A percentile compares a stretch with the other conserved stretches of the same genome.
Conservation (phyloP, 2,797 vertebrate genomes). For the Protonibea diacanthus region DNA sequence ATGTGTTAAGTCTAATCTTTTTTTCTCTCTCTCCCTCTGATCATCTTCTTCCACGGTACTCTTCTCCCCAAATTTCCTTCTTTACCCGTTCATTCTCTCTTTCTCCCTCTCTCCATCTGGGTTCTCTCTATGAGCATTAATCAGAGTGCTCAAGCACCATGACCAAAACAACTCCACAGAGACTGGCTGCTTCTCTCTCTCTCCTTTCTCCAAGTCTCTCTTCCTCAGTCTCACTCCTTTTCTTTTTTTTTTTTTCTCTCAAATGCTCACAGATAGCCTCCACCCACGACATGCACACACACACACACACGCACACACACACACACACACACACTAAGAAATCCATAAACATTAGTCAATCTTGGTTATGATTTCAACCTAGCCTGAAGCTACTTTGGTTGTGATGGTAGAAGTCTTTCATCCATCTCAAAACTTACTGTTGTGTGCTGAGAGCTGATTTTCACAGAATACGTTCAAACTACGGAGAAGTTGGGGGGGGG, state of each 20-base stretch:
- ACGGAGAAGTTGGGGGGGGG: not conserved
- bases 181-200: slow-evolving; percentile 59
- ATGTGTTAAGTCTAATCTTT: slow-evolving; percentile 36
- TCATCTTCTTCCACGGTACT: slow-evolving; percentile 59
- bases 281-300: slow-evolving; percentile 20
- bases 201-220: slow-evolving; percentile 49
- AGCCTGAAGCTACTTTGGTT: slow-evolving; percentile 65
- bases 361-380: slow-evolving; percentile 65
- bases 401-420: slow-evolving; percentile 63
- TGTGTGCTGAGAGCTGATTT: slow-evolving; percentile 60
- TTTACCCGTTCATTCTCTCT: slow-evolving; percentile 45
- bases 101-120: slow-evolving; percentile 71
- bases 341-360: slow-evolving; percentile 74
- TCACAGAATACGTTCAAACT: slow-evolving; percentile 42
- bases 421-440: slow-evolving; percentile 59
- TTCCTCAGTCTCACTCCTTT: slow-evolving; percentile 45
- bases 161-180: slow-evolving; percentile 81
- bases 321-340: slow-evolving; percentile 35
- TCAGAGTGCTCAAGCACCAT: slow-evolving; percentile 80
- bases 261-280: slow-evolving; percentile 63
- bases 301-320: slow-evolving; percentile 29
- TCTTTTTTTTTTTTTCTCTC: slow-evolving; percentile 16
- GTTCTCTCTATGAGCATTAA: slow-evolving; percentile 80
- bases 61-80: slow-evolving; percentile 61
- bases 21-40: slow-evolving; percentile 45